phyloP scores from a whole-genome alignment of 2,888 invertebrate species.

The Ochlodes sylvanus region DNA sequence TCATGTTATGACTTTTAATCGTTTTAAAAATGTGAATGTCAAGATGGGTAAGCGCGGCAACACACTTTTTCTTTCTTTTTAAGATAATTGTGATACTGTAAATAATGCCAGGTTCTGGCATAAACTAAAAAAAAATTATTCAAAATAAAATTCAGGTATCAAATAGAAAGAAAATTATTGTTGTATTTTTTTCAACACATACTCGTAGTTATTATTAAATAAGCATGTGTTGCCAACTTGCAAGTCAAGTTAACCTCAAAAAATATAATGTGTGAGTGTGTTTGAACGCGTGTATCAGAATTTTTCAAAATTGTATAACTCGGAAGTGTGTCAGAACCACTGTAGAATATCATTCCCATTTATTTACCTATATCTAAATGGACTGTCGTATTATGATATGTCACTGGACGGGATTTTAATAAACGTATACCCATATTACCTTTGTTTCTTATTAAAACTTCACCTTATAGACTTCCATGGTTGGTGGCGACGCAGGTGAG shows the following conservation, averaged over 20 bases:
- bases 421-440: conserved; percentile 63
- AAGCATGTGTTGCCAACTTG: conserved; percentile 17
- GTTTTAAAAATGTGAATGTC: conserved; percentile 10
- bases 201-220: too few relatives aligned
- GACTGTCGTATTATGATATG: conserved; percentile 53
- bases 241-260: not conserved
- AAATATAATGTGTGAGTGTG: conserved; percentile 10
- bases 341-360: conserved; percentile 38
- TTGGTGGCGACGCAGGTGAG: too few relatives aligned
- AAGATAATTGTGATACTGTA: too few relatives aligned
- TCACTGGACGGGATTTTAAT: conserved; percentile 64
- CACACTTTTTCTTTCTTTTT: not conserved
- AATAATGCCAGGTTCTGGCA: too few relatives aligned
- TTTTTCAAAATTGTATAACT: conserved; percentile 32
- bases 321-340: conserved; percentile 26
- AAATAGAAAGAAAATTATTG: too few relatives aligned
- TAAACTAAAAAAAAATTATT: too few relatives aligned
- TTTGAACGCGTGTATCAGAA: conserved; percentile 32
- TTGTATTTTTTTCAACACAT: too few relatives aligned
- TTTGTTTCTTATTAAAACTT: conserved; percentile 26
- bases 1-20: conserved; percentile 14
- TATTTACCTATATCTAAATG: conserved; percentile 47
- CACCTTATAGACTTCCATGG: too few relatives aligned
- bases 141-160: too few relatives aligned
- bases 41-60: conserved; percentile 11